Evolutionary conservation across 2,113 vertebrate species (phyloP).

Genomic region (Perccottus glenii): DNA sequence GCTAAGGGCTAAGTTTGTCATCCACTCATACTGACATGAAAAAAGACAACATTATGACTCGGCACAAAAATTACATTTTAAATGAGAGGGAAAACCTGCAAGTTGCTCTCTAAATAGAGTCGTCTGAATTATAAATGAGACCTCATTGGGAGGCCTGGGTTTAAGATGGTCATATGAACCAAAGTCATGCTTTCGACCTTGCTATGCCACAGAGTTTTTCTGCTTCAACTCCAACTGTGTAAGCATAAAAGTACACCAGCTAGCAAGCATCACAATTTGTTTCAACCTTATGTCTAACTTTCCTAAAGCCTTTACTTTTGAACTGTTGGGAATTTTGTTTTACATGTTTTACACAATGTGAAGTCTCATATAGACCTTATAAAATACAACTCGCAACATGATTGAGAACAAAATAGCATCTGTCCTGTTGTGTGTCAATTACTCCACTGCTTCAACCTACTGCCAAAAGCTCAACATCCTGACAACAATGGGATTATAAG

Average conservation of each 20-base stretch:
- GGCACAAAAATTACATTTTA: slow-evolving; percentile 5
- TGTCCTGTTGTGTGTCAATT: no score
- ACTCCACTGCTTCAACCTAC: no score
- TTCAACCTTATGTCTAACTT: no score
- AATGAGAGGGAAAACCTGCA: slow-evolving; percentile 12
- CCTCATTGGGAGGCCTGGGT: slow-evolving; percentile 22
- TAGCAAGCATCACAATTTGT: neutral
- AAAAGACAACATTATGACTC: neutral
- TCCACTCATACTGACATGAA: neutral
- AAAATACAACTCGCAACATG: no score
- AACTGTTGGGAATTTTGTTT: no score
- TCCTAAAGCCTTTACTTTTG: no score
- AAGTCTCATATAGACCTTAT: no score
- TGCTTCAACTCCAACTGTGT: slow-evolving; percentile 3
- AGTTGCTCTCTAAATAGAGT: slow-evolving; percentile 23
- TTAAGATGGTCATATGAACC: slow-evolving; percentile 41
- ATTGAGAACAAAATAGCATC: no score
- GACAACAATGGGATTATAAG: no score
- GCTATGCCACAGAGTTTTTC: slow-evolving; percentile 17
- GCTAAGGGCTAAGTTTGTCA: neutral
- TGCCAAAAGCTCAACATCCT: no score
- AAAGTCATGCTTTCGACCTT: slow-evolving; percentile 34
- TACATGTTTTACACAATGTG: no score
- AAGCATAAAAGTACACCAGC: slow-evolving; percentile 2
- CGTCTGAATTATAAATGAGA: slow-evolving; percentile 40